These are phyloP conservation scores for Melanotaenia maccullochi DNA, from an alignment of 2,797 vertebrate genomes.

Conservation along the genomic window DNA sequence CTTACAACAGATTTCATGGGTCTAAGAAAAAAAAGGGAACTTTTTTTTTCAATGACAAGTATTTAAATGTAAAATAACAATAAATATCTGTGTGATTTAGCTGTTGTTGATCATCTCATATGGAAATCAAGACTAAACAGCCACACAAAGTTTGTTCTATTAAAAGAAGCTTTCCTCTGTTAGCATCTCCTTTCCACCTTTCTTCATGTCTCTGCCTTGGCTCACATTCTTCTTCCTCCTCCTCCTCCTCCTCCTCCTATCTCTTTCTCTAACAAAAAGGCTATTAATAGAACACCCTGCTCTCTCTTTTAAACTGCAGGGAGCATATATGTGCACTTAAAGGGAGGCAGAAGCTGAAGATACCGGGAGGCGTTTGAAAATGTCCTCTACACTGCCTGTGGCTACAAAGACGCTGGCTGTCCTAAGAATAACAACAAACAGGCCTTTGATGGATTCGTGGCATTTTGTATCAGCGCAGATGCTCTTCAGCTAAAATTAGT, in stretches of 20 bases:
- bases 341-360: slow-evolving; percentile 67
- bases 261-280: slow-evolving; percentile 70
- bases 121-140: slow-evolving; percentile 8
- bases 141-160: slow-evolving; percentile 32
- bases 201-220: slow-evolving; percentile 50
- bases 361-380: slow-evolving; percentile 72
- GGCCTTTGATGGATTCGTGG: slow-evolving; percentile 68
- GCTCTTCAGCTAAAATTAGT: slow-evolving; percentile 68
- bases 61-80: background rate
- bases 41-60: background rate
- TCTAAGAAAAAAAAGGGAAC: background rate
- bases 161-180: slow-evolving; percentile 26
- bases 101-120: background rate
- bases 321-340: slow-evolving; percentile 75
- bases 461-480: slow-evolving; percentile 59
- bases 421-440: slow-evolving; percentile 80
- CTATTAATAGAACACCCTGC: slow-evolving; percentile 78
- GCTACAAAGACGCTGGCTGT: slow-evolving; percentile 67
- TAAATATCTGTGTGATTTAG: background rate
- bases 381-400: slow-evolving; percentile 65
- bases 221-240: slow-evolving; percentile 50
- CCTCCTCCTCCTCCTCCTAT: slow-evolving; percentile 48
- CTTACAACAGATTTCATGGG: background rate
- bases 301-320: slow-evolving; percentile 70
- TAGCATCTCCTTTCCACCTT: slow-evolving; percentile 49